Evolutionary conservation across 2,797 vertebrate species (phyloP), one percentile per base, ranked within the genome.

Genomic region (Paratrypauchen microcephalus): DNA sequence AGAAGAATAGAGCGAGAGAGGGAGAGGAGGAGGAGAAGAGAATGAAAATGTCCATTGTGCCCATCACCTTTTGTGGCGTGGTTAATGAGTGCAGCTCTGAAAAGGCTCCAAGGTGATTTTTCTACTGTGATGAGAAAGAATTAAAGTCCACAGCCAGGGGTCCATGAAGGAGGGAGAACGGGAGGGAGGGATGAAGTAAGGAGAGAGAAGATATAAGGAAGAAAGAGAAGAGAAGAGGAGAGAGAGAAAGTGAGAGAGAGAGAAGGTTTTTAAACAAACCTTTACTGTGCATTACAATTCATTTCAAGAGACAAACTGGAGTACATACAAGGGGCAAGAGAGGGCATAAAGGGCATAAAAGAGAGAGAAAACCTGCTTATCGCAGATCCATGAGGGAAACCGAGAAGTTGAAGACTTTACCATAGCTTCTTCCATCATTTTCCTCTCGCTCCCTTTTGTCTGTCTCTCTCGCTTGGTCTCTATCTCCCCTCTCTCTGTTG

Each of bases 61-160:
- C 80, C 76, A 87, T 89, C 87, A 85, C 87, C 86, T 89, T 86
- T 87, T 85, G 85, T 83, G 76, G 81, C 78, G 79, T 83, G 83
- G 88, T 92, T 93, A 93, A 94, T 93, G 90, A 91, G 89, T 88
- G 88, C 80, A 85, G 89, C 78, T 85, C 84, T 90, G 91, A 93
- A 93, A 45, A 89, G 90, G 87, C 86, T 86, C 85, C 32, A 75
- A 92, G 91, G 87, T 90, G 89, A 87, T 92, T 93, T 92, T 91
- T 92, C 89, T 90, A 91, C 93, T 89, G 91, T 78, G 88, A 89
- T 90, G 92, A 91, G 90, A 88, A 84, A 92, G 90, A 92, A 93
- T 92, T 93, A 92, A 89, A 91, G 88, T 89, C 86, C 87, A 81
- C 91, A 91, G 92, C 92, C 88, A 89, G 90, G 83, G 89, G 92